A percentile compares a stretch with the other conserved stretches of the same genome.
phyloP scores from a whole-genome alignment of 2,888 invertebrate genomes.

The Pseudococcus jackbeardsleyi region DNA sequence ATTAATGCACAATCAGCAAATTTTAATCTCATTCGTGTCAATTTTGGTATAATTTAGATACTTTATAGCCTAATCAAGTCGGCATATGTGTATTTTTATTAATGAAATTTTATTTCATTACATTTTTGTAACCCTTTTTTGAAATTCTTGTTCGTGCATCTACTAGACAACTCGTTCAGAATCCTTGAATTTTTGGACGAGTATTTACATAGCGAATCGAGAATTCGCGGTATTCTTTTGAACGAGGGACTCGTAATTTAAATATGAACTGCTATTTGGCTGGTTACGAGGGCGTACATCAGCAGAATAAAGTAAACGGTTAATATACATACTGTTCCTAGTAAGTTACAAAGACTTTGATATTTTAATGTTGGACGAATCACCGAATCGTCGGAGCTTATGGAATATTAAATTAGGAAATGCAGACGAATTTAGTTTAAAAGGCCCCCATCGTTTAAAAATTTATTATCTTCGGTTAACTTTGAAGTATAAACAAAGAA shows the following conservation, averaged over 20 bases:
- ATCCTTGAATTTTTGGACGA: too few species aligned
- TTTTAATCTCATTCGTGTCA: too few species aligned
- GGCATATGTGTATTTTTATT: too few species aligned
- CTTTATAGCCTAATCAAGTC: too few species aligned
- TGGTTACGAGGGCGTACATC: neutral
- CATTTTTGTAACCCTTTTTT: too few species aligned
- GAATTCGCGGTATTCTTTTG: neutral
- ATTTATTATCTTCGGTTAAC: neutral
- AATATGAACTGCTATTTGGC: neutral
- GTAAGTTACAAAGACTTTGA: neutral
- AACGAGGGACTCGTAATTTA: neutral
- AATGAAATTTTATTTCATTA: too few species aligned
- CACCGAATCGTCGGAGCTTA: neutral
- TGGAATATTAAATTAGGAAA: conserved; percentile 1
- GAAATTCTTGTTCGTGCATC: too few species aligned
- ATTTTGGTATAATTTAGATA: too few species aligned
- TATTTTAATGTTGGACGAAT: neutral
- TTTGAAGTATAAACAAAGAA: conserved; percentile 25
- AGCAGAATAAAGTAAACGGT: neutral
- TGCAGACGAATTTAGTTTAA: neutral
- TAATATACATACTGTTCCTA: neutral
- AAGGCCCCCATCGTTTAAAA: neutral
- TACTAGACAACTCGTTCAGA: too few species aligned
- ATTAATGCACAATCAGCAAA: too few species aligned
- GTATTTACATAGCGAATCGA: neutral